Evolutionary conservation across 2,113 vertebrate genomes (phyloP), one percentile per base, ranked within the genome.

Genomic region (Psophia crepitans): DNA sequence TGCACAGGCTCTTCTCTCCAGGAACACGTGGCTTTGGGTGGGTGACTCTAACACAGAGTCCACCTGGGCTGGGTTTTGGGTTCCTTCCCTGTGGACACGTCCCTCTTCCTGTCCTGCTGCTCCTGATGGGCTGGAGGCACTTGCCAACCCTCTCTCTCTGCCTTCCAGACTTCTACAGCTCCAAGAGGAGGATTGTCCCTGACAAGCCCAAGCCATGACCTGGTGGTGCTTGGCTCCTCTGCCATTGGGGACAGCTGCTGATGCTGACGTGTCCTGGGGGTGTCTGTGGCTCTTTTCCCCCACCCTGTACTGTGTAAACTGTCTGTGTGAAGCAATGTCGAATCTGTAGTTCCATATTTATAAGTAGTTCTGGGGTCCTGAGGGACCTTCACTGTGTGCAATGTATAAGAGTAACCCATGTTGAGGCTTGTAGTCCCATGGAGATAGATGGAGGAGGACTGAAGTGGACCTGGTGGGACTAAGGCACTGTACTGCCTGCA

Each of bases 91-190:
- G 46, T 33, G 68, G 14, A 43, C 30, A 46, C 33, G 11, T 28
- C 24, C 17, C 8, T 77, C 35, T 53, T 49, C 78, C 63, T 83
- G 22, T 33, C 39, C 43, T 2, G 3, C 30, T 71, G 37, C 27
- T 82, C 33, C 57, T 24, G n/a, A 4, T 5, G 2, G 58, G 44
- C 68, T 77, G 61, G 37, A 43, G 54, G 41, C 68, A 41, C n/a
- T 65, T 93, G 24, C 81, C 71, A 70, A 83, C 65, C 78, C 12
- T 90, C 35, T 87, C 39, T 18, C 92, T 37, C 39, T 93, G 10
- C 95, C 66, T 71, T 95, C 17, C 93, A 99, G 99, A 99, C 93
- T 99, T 99, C 98, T 99, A 99, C 94, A 98, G 98, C 93, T 95
- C 98, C 56, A 99, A 99, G 95, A 83, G 98, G 81, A 98, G 98